Evolutionary conservation across 1,140 invertebrate genomes (phyloP).

Genomic region (Caenorhabditis briggsae): DNA sequence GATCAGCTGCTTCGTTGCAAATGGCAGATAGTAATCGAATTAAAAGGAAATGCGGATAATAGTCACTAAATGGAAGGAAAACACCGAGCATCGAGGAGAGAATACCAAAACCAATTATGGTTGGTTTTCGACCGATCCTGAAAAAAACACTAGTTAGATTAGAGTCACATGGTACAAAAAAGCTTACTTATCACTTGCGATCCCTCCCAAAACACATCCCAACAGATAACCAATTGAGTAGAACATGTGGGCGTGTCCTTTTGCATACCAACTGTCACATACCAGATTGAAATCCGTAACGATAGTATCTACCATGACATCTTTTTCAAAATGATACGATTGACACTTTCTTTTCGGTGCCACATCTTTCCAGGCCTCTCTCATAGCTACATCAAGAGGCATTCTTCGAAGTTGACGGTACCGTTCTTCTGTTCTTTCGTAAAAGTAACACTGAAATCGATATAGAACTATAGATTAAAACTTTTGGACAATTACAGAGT

Average conservation of each 20-base stretch:
- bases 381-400: slow-evolving; percentile 67
- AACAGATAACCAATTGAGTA: slow-evolving; percentile 76
- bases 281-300: slow-evolving; percentile 78
- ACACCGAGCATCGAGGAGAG: slow-evolving; percentile 76
- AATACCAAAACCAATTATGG: slow-evolving; percentile 76
- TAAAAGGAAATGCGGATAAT: slow-evolving; percentile 77
- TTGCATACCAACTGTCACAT: slow-evolving; percentile 77
- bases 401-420: slow-evolving; percentile 72
- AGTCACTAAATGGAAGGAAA: slow-evolving; percentile 75
- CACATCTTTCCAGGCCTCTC: slow-evolving; percentile 48
- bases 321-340: slow-evolving; percentile 61
- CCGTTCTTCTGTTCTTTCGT: slow-evolving; percentile 69
- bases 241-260: slow-evolving; percentile 76
- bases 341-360: slow-evolving; percentile 69
- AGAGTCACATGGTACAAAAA: not conserved
- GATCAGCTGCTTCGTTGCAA: slow-evolving; percentile 75
- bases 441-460: slow-evolving; percentile 73
- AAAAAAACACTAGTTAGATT: slow-evolving; percentile 13
- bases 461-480: not conserved
- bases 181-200: slow-evolving; percentile 72
- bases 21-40: slow-evolving; percentile 75
- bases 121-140: slow-evolving; percentile 73
- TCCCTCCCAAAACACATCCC: slow-evolving; percentile 75
- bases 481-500: slow-evolving; percentile 4
- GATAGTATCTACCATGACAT: slow-evolving; percentile 75